Base-by-base conservation (phyloP, 1,140 invertebrate species). In the Cylas formicarius region DNA sequence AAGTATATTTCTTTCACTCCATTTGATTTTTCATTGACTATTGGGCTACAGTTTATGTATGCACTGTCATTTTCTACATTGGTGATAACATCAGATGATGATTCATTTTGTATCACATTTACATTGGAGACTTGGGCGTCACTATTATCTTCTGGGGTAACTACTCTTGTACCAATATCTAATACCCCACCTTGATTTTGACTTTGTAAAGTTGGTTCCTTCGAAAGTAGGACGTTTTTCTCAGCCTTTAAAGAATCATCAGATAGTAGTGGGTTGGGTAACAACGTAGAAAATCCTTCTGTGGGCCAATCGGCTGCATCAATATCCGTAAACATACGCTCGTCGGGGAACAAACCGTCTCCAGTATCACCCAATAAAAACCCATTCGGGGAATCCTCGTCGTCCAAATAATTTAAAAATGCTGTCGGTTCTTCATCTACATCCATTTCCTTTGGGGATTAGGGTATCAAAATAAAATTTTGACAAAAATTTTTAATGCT, bases 401-500 rank as follows among this genome's bases (percentile, higher is more conserved):
- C 55, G 27, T 52, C 52, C 2, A 59, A 39, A 29, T 51, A 51
- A 27, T 53, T 59, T 38, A 59, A 50, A 50, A 57, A 59, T 9
- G 50, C 33, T 13, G 44, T 49, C 1, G 48, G 20, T 36, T 55
- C 55, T 23, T 59, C 55, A 16, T 55, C 50, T n/a, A 21, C 14
- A 28, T 59, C 33, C 76, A 82, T 44, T 68, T 97, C n/a, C n/a
- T n/a, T n/a, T n/a, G n/a, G n/a, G n/a, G 0, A 82, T 97, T 4
- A 95, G 95, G 1, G 96, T 99, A 46, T 98, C 90, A 64, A 98
- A 98, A n/a, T n/a, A n/a, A n/a, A n/a, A n/a, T n/a, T n/a, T n/a
- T n/a, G n/a, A n/a, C n/a, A n/a, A n/a, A n/a, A 68, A 88, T 86
- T 0, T 74, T 82, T 46, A 90, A 97, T 62, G 84, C 82, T 61